phyloP scores from a whole-genome alignment of 1,140 invertebrate species.

The Heliconius himera region DNA sequence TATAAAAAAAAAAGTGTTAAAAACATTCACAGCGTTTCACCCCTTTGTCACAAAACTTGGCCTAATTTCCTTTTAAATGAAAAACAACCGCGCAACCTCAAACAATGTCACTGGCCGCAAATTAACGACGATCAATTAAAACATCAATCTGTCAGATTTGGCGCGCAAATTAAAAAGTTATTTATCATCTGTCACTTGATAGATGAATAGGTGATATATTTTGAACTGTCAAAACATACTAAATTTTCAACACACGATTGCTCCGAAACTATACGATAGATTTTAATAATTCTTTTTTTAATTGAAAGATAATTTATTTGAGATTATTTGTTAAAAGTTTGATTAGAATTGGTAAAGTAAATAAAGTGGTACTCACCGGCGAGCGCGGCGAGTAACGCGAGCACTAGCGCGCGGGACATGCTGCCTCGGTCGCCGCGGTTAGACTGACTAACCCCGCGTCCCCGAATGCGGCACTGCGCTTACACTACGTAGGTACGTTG shows the following conservation, averaged over 20 bases:
- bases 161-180: conserved; percentile 15
- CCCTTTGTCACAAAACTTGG: conserved; percentile 5
- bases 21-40: not conserved
- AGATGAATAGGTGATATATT: not conserved
- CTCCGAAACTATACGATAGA: not conserved
- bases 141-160: conserved; percentile 7
- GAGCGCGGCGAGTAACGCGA: conserved; percentile 52
- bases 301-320: not conserved
- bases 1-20: not conserved
- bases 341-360: not conserved
- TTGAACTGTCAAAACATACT: conserved; percentile 4
- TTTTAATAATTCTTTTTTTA: not conserved
- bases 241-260: not conserved
- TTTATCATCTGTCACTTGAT: conserved; percentile 4
- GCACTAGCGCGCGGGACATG: conserved; percentile 55
- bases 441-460: conserved; percentile 55
- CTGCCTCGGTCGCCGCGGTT: conserved; percentile 55
- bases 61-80: not conserved
- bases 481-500: conserved; percentile 26
- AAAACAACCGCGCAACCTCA: not conserved
- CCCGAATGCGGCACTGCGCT: conserved; percentile 76
- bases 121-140: conserved; percentile 13
- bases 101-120: conserved; percentile 13
- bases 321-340: not conserved
- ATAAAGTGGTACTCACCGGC: conserved; percentile 61